Evolutionary conservation across 2,113 vertebrate species (phyloP).

Genomic region (Neodon shergylaensis): DNA sequence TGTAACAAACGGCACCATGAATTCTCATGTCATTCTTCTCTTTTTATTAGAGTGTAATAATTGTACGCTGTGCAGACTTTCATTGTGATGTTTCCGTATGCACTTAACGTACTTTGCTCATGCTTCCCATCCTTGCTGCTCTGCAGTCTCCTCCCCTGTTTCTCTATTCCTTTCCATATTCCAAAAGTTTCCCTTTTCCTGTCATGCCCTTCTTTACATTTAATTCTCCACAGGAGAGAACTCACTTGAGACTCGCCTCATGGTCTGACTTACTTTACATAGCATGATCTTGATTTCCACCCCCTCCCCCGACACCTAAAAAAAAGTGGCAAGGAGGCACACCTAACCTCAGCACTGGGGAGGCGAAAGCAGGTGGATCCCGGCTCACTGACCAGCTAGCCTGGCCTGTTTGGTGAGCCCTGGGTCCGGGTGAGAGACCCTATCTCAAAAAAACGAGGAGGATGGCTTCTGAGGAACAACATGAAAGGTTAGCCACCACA

Average conservation of each 20-base stretch:
- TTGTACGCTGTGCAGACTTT: neutral
- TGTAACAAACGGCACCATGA: rapidly evolving
- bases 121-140: neutral
- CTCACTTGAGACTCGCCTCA: neutral
- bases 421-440: neutral
- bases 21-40: neutral
- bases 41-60: neutral
- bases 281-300: neutral
- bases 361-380: neutral
- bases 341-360: neutral
- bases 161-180: neutral
- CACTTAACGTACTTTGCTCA: neutral
- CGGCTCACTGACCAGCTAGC: neutral
- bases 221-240: neutral
- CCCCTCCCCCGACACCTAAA: rapidly evolving
- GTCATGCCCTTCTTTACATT: neutral
- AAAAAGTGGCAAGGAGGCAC: neutral
- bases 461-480: neutral
- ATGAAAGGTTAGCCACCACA: neutral
- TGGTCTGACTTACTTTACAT: neutral
- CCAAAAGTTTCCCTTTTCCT: neutral
- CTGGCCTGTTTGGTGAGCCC: neutral
- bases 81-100: neutral
- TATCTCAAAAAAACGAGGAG: neutral
- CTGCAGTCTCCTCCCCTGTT: neutral